Base-by-base conservation (phyloP, 2,113 vertebrate species). In the human (Homo sapiens) region DNA sequence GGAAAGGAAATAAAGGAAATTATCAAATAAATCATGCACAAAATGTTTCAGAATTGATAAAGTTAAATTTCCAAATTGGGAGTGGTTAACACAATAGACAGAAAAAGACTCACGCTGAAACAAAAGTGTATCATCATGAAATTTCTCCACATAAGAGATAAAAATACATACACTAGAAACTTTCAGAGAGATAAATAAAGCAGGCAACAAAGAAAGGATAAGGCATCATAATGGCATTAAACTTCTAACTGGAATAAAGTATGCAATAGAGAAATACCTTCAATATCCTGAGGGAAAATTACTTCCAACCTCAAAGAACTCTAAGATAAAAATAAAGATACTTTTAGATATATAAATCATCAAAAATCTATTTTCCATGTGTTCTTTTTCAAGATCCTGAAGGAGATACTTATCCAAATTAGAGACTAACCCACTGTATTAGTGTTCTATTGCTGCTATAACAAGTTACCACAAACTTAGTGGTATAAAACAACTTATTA, bases 21-120 rank as follows among this genome's bases (percentile, higher is more conserved):
- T n/a, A 76, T 52, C 48, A 93, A 86, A 76, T 35, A 90, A 68
- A 73, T 81, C 88, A 91, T 52, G 45, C 40, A 96, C 35, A 97
- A 80, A n/a, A 50, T 66, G 17, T 40, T 94, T 35, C 23, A 57
- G 40, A 80, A 93, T 2, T 83, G 43, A 87, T 50, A 90, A 76
- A 48, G 43, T 61, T 83, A 43, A 5, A 6, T 79, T 59, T 95
- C 23, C 9, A 61, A 66, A 84, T 66, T 40, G 23, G 17, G 18
- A 81, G 45, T 73, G 55, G 38, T 80, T 93, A 85, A 61, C 18
- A 64, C 18, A 75, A 45, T 25, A 64, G 61, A 80, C 3, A 72
- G 52, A 43, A 66, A 52, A 64, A 61, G 18, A 88, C 38, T 52
- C 22, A 80, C 13, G 48, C 13, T 59, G 61, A 79, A 90, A 84